Evolutionary conservation across 2,888 invertebrate species (phyloP).

Genomic region (Tipula vernalis): DNA sequence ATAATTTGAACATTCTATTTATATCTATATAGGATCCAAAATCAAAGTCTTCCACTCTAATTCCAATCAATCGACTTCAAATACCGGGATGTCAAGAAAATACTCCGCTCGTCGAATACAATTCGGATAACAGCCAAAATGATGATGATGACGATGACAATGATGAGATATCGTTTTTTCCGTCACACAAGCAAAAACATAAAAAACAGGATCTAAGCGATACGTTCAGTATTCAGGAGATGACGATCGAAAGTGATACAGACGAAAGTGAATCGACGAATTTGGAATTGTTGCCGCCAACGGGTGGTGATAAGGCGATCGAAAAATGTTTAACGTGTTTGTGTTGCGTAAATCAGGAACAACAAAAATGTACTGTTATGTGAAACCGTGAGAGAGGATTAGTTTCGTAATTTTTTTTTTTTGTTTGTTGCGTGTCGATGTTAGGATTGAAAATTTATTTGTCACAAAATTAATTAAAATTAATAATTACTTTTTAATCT

Average conservation of each 20-base stretch:
- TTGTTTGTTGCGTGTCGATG: neutral
- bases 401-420: neutral
- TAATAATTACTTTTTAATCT: neutral
- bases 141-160: conserved; percentile 28
- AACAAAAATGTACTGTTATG: neutral
- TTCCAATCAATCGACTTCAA: conserved; percentile 32
- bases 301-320: conserved; percentile 25
- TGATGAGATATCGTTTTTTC: conserved; percentile 30
- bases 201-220: conserved; percentile 28
- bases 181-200: conserved; percentile 22
- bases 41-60: conserved; percentile 30
- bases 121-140: conserved; percentile 27
- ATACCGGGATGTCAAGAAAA: conserved; percentile 33
- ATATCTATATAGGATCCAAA: conserved; percentile 24
- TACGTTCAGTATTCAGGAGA: conserved; percentile 36
- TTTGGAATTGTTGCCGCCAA: conserved; percentile 30
- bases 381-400: neutral
- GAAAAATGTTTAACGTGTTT: conserved; percentile 18
- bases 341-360: neutral
- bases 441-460: neutral
- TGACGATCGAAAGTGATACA: conserved; percentile 34
- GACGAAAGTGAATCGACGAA: conserved; percentile 34
- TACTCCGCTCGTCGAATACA: conserved; percentile 34
- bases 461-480: neutral
- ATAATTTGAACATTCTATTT: too few relatives aligned